These are phyloP conservation scores for Heliothis subflexa DNA, from an alignment of 1,140 invertebrate species.

Conservation along the genomic window DNA sequence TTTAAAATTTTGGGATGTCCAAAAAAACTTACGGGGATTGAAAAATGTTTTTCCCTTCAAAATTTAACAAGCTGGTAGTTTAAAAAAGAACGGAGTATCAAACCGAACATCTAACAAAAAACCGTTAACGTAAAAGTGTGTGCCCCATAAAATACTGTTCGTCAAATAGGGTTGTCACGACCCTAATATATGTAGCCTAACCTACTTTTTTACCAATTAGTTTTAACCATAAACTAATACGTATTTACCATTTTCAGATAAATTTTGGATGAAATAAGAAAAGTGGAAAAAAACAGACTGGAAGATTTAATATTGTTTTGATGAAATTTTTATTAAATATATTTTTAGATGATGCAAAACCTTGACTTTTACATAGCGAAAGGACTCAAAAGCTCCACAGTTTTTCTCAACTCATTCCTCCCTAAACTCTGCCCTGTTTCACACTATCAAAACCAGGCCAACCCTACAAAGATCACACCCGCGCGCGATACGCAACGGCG, in stretches of 20 bases:
- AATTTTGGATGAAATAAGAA: too few relatives aligned
- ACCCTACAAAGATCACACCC: constrained; percentile 49
- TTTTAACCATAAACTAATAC: background rate
- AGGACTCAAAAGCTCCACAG: too few relatives aligned
- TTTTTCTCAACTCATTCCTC: background rate
- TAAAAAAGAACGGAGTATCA: constrained; percentile 37
- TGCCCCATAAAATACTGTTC: constrained; percentile 64
- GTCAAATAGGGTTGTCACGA: constrained; percentile 26
- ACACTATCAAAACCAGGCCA: background rate
- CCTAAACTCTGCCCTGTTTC: background rate
- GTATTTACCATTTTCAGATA: background rate
- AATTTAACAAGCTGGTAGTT: constrained; percentile 31
- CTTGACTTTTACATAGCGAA: too few relatives aligned
- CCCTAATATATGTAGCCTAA: background rate
- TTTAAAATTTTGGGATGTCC: constrained; percentile 7
- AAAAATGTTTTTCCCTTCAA: constrained; percentile 37
- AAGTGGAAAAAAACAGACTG: too few relatives aligned
- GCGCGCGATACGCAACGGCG: constrained; percentile 64
- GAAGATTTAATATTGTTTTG: too few relatives aligned
- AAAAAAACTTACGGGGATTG: constrained; percentile 13
- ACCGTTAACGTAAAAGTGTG: constrained; percentile 58
- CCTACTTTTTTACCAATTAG: too few relatives aligned
- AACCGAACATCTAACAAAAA: constrained; percentile 61
- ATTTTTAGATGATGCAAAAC: too few relatives aligned
- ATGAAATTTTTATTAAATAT: too few relatives aligned